These are phyloP conservation scores for Eurois occulta DNA, from an alignment of 2,888 invertebrate genomes.

Conservation along the genomic window DNA sequence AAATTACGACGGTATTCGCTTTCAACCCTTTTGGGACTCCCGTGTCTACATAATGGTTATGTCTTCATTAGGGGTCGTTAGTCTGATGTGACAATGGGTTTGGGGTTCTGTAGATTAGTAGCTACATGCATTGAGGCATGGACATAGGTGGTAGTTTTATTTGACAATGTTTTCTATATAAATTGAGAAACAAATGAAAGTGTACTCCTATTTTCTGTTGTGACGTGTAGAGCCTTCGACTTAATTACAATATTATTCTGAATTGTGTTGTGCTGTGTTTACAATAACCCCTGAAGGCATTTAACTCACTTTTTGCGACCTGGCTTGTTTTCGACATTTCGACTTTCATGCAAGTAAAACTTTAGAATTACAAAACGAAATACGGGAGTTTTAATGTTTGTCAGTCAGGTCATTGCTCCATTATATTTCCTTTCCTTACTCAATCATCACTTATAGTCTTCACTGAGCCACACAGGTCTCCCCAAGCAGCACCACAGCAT, in stretches of 20 bases:
- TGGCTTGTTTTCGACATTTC: too few species aligned
- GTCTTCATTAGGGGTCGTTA: slow-evolving; percentile 29
- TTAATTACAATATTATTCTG: not conserved
- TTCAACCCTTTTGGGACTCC: not conserved
- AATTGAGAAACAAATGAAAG: not conserved
- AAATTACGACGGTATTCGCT: not conserved
- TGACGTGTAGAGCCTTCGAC: not conserved
- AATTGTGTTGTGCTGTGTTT: not conserved
- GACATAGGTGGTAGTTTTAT: not conserved
- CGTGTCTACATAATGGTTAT: slow-evolving; percentile 25
- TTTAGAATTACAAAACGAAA: too few species aligned
- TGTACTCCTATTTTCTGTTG: not conserved
- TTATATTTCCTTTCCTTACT: not conserved
- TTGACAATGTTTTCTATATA: not conserved
- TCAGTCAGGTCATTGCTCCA: not conserved
- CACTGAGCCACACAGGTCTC: not conserved
- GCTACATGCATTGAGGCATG: slow-evolving; percentile 3
- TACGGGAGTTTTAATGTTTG: not conserved
- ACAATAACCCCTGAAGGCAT: too few species aligned
- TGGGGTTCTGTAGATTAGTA: slow-evolving; percentile 22
- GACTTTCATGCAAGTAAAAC: not conserved
- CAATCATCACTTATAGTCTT: not conserved
- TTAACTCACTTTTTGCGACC: too few species aligned
- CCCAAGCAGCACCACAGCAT: not conserved
- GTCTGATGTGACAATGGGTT: slow-evolving; percentile 21